Evolutionary conservation across 2,797 vertebrate genomes (phyloP), one percentile per base, ranked within the genome.

Genomic region (Centroberyx gerrardi): DNA sequence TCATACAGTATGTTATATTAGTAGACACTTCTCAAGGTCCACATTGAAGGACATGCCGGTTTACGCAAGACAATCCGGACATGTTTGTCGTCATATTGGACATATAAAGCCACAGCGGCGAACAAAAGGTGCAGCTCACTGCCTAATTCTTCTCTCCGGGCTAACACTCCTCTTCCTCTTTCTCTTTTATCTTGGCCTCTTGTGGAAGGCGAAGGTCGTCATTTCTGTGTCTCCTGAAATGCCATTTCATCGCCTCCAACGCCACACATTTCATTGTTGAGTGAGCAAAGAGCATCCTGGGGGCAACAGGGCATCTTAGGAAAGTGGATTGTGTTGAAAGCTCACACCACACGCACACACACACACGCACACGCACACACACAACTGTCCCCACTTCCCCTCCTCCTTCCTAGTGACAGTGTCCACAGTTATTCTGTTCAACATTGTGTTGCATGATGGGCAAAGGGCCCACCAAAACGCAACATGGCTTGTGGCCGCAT

Each of bases 221-320:
- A 72, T 89, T 82, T 83, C 46, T n/a, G 33, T 67, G 82, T 73
- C 6, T 71, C 65, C 72, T 78, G 49, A 78, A 88, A 85, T 69
- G 83, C 65, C 76, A 81, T 66, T 68, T 81, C 84, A 78, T 80
- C 66, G 42, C 83, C 73, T 86, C 72, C 68, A 74, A 62, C 80
- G 44, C 74, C 63, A n/a, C 61, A 70, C 54, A 72, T 89, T 90
- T 89, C 76, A 87, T 80, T 89, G 87, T 85, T 80, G 89, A 94
- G 83, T 75, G 93, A 87, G 86, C 90, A 90, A 83, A 93, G 87
- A 92, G 92, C 89, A 75, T 90, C 91, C 90, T 33, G 59, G 28
- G 91, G 91, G 78, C 87, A 85, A 66, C 18, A 3, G 83, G 80
- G 55, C 79, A 78, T 88, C 77, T 84, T 73, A 79, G 80, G 64